phyloP scores from a whole-genome alignment of 2,113 vertebrate species.

The Cariama cristata region DNA sequence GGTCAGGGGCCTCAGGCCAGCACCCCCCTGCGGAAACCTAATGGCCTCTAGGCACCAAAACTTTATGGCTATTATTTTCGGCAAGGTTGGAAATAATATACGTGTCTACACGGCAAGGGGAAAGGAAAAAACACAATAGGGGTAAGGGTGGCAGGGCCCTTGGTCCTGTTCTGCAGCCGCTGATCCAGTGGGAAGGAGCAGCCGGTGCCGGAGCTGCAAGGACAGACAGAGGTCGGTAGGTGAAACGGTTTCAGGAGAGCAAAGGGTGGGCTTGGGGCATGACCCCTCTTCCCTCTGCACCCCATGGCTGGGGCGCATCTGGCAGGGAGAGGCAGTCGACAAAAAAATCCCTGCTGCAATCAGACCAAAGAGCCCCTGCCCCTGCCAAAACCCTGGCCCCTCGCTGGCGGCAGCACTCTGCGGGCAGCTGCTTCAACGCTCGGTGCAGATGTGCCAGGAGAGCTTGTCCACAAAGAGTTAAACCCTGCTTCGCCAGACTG shows the following conservation, averaged over 20 bases:
- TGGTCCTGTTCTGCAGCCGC: not conserved
- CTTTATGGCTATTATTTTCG: accelerated
- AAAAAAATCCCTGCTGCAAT: not conserved
- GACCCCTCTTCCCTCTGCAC: accelerated
- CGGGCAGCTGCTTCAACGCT: not conserved
- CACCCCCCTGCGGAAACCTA: not conserved
- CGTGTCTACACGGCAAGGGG: accelerated
- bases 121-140: not conserved
- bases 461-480: constrained; percentile 77
- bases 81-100: not conserved
- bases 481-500: constrained; percentile 74
- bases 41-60: not conserved
- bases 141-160: not conserved
- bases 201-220: accelerated
- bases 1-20: accelerated
- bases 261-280: not conserved
- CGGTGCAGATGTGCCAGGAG: constrained; percentile 26
- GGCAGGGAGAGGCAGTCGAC: not conserved
- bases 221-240: accelerated
- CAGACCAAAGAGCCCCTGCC: not conserved
- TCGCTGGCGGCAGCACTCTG: accelerated
- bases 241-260: not conserved
- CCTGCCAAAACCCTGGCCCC: not conserved
- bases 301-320: accelerated
- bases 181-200: accelerated